A percentile compares a stretch with the other conserved stretches of the same genome.
phyloP scores from a whole-genome alignment of 2,888 invertebrate species.

The Oscheius myriophilus region DNA sequence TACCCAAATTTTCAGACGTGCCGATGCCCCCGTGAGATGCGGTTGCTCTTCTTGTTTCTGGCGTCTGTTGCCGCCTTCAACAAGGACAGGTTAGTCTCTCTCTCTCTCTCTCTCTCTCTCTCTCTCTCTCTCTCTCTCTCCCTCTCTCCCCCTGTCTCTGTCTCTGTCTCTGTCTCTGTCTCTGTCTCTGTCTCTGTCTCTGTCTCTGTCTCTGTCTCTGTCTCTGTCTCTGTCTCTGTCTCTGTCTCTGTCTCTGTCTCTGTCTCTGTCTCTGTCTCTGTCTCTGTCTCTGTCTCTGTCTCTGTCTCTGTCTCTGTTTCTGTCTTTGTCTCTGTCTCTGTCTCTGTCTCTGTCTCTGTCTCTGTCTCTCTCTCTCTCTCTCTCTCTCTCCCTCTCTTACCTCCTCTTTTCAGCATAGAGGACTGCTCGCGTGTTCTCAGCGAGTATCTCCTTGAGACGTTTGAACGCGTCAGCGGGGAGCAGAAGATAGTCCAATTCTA shows the following conservation, averaged over 20 bases:
- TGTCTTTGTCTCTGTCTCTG: background rate
- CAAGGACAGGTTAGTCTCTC: slow-evolving; percentile 12
- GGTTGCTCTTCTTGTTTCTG: slow-evolving; percentile 22
- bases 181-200: slow-evolving; percentile 5
- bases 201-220: background rate
- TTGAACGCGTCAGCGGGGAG: slow-evolving; percentile 57
- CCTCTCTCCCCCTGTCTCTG: background rate
- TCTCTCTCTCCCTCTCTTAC: slow-evolving; percentile 4
- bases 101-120: slow-evolving; percentile 5
- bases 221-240: background rate
- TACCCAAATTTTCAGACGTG: background rate
- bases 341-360: background rate
- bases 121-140: slow-evolving; percentile 22
- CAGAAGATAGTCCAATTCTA: slow-evolving; percentile 58
- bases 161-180: background rate
- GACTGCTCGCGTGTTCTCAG: slow-evolving; percentile 53
- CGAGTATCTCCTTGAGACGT: slow-evolving; percentile 52
- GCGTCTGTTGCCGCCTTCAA: slow-evolving; percentile 20
- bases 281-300: background rate
- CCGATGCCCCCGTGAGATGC: slow-evolving; percentile 25
- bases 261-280: background rate
- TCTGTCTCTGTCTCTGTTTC: slow-evolving; percentile 2
- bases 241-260: slow-evolving; percentile 5
- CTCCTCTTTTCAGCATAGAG: slow-evolving; percentile 49
- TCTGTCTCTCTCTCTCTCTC: slow-evolving; percentile 1